Conservation (phyloP, 2,888 invertebrate genomes). For the Phyllotreta striolata region DNA sequence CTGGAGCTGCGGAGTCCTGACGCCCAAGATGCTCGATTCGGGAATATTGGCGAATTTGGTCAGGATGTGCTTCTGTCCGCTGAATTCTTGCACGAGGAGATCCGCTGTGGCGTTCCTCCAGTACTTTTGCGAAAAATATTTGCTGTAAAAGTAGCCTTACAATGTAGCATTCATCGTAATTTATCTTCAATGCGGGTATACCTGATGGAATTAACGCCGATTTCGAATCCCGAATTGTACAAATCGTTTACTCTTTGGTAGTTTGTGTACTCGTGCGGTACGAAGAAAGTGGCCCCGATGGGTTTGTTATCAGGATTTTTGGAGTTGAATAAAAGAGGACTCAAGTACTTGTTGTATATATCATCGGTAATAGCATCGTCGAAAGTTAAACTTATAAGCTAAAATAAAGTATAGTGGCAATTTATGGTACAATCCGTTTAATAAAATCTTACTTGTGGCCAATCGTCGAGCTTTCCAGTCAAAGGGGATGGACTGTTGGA, state of each 20-base stretch:
- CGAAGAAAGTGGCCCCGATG: constrained; percentile 72
- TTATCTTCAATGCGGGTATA: constrained; percentile 47
- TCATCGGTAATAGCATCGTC: constrained; percentile 69
- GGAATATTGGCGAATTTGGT: constrained; percentile 57
- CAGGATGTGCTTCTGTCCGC: constrained; percentile 54
- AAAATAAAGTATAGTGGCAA: not conserved
- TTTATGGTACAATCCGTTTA: too few relatives aligned
- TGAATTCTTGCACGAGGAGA: constrained; percentile 55
- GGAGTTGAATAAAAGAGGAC: constrained; percentile 63
- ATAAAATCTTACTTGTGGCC: too few relatives aligned
- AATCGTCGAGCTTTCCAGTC: too few relatives aligned
- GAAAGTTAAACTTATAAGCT: constrained; percentile 63
- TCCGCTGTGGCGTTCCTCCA: constrained; percentile 54
- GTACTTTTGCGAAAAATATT: constrained; percentile 48
- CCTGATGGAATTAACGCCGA: constrained; percentile 74
- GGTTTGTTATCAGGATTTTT: constrained; percentile 72
- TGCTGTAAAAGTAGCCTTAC: constrained; percentile 39
- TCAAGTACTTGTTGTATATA: constrained; percentile 56
- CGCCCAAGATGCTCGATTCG: constrained; percentile 51
- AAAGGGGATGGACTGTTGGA: too few relatives aligned
- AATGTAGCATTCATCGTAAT: too few relatives aligned
- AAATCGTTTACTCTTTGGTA: constrained; percentile 66
- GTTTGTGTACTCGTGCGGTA: constrained; percentile 76
- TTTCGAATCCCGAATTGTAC: constrained; percentile 69
- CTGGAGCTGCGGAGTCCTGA: constrained; percentile 67